Conservation (phyloP, 37 sponge, comb jelly and placozoan species). For the Chondrilla cf. caribensis region DNA sequence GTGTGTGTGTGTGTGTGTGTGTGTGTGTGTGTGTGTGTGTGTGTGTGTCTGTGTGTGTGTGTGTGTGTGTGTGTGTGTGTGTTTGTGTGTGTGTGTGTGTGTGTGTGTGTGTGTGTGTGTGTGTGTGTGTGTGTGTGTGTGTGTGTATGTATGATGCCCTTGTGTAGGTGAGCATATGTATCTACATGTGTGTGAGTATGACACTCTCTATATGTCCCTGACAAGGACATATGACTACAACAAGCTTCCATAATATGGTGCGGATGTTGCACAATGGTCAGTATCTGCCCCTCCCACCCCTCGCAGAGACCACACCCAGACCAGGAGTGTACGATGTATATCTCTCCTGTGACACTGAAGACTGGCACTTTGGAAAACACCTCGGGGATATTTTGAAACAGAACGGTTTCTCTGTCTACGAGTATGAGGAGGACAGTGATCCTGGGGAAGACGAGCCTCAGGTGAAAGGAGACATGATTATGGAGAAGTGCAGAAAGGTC, state of each 20-base stretch:
- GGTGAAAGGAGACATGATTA: slow-evolving; percentile 62
- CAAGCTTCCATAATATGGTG: too few species aligned
- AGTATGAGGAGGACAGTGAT: neutral
- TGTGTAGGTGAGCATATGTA: too few species aligned
- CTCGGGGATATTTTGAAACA: slow-evolving; percentile 19
- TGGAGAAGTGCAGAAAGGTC: slow-evolving; percentile 50
- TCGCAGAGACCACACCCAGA: neutral
- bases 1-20: slow-evolving; percentile 27
- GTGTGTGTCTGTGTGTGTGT: neutral
- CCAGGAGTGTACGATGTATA: slow-evolving; percentile 48
- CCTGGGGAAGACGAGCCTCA: slow-evolving; percentile 35
- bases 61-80: slow-evolving; percentile 10
- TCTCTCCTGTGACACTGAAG: slow-evolving; percentile 49
- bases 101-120: slow-evolving; percentile 5
- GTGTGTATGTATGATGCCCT: neutral
- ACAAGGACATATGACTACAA: too few species aligned
- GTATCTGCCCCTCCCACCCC: too few species aligned
- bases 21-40: slow-evolving; percentile 9
- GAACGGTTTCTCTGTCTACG: neutral
- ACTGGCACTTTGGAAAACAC: slow-evolving; percentile 62
- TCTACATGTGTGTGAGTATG: too few species aligned
- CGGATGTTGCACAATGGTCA: too few species aligned
- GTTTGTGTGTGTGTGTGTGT: neutral
- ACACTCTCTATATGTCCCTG: too few species aligned
- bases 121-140: slow-evolving; percentile 14